Evolutionary conservation across 1,140 invertebrate genomes (phyloP).

Genomic region (Pemphigus obesinymphae): DNA sequence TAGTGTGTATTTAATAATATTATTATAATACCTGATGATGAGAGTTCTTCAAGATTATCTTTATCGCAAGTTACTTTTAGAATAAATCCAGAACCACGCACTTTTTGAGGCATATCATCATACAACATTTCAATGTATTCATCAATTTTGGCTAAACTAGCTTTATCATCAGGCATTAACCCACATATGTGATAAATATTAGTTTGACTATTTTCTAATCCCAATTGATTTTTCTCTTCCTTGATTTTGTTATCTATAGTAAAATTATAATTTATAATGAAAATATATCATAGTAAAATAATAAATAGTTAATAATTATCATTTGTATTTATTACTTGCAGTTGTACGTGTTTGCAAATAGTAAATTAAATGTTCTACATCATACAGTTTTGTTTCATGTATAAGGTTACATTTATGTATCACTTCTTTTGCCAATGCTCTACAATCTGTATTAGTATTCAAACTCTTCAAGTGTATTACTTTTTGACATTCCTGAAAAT

Average conservation of each 20-base stretch:
- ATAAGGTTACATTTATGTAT: constrained; percentile 85
- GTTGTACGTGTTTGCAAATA: constrained; percentile 81
- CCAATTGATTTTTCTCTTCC: constrained; percentile 26
- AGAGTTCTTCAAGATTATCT: constrained; percentile 88
- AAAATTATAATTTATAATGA: neutral
- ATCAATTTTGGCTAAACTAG: constrained; percentile 78
- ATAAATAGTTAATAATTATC: neutral
- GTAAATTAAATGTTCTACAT: constrained; percentile 87
- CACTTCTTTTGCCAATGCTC: constrained; percentile 75
- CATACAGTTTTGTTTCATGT: constrained; percentile 72
- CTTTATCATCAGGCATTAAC: constrained; percentile 51
- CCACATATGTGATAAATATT: constrained; percentile 14
- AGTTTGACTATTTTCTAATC: neutral
- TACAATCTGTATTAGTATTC: constrained; percentile 73
- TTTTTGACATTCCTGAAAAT: constrained; percentile 68
- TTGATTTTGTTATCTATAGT: constrained; percentile 25
- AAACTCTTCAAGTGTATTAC: constrained; percentile 80
- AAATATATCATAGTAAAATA: neutral
- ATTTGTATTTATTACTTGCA: constrained; percentile 49
- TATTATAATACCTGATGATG: constrained; percentile 72
- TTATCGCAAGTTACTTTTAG: constrained; percentile 85
- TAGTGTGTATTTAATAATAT: too few relatives aligned
- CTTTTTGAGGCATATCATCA: constrained; percentile 89
- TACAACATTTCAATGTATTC: constrained; percentile 95
- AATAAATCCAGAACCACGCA: constrained; percentile 86